Base-by-base conservation (phyloP, 1,140 invertebrate species). In the Drosophila sproati region DNA sequence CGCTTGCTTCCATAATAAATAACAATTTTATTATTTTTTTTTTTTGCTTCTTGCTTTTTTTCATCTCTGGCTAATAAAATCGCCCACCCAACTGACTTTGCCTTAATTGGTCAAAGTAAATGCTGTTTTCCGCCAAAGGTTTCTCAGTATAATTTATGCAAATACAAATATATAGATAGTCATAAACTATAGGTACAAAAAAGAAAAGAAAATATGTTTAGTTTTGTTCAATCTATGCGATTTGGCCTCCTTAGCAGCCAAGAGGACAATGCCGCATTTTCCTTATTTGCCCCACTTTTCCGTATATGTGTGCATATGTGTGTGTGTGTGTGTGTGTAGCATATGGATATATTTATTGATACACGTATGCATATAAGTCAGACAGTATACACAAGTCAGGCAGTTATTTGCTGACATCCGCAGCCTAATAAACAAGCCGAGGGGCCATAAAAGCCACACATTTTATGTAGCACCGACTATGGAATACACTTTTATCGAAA, bases 111-210 rank as follows among this genome's bases (percentile, higher is more conserved):
- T 68, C 54, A 59, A 54, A 83, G 70, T 83, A 80, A 89, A 83
- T 80, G 67, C 70, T 83, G 83, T 83, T 80, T 88, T 88, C 85
- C 80, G 77, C 85, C 77, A 83, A 88, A 81, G 73, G 77, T 88
- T 63, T 87, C 60, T 77, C 20, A 43, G 63, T 45, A 57, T 51
- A 57, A 48, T 62, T 34, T 55, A 28, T 8, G 12, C 39, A 66
- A 28, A 45, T 48, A 60, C 63, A 51, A 20, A 72, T 76, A 47
- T 63, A 61, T 68, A 31, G 52, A 60, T 67, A 39, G 64, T 75
- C 76, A 54, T 77, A 70, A 74, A 79, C 54, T 50, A 55, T 56
- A 54, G 20, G 20, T 20, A 20, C 20, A 20, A 20, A 20, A 20
- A 20, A 20, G 20, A 20, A 20, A 20, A 20, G 20, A 63, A 70